Evolutionary conservation across 2,888 invertebrate genomes (phyloP).

Genomic region (Eudemis profundana): DNA sequence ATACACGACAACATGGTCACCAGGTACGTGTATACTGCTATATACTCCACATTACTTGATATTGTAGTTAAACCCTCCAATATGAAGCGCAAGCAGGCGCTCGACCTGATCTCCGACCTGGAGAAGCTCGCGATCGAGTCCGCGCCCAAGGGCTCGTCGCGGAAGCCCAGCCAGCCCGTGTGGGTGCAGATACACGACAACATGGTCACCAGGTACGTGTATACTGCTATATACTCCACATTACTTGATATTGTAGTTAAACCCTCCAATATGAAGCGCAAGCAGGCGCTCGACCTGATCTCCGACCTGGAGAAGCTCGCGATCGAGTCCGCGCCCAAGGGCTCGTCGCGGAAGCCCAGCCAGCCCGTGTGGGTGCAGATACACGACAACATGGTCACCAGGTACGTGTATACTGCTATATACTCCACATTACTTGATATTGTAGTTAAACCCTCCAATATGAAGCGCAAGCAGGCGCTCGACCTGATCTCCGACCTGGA

Average conservation of each 20-base stretch:
- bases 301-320: constrained; percentile 79
- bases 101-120: constrained; percentile 79
- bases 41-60: too few species aligned
- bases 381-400: constrained; percentile 79
- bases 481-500: constrained; percentile 79
- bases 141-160: constrained; percentile 63
- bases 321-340: constrained; percentile 65
- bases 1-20: constrained; percentile 82
- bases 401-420: constrained; percentile 45
- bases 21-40: constrained; percentile 46
- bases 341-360: constrained; percentile 63
- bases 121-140: constrained; percentile 77
- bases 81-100: constrained; percentile 91
- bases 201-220: constrained; percentile 63
- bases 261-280: constrained; percentile 91
- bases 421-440: too few species aligned
- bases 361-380: constrained; percentile 76
- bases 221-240: too few species aligned
- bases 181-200: constrained; percentile 83
- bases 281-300: constrained; percentile 87
- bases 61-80: too few species aligned
- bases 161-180: constrained; percentile 64
- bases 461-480: constrained; percentile 90
- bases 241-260: too few species aligned
- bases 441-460: too few species aligned